Evolutionary conservation across 1,140 invertebrate genomes (phyloP).

Genomic region (Nephotettix cincticeps): DNA sequence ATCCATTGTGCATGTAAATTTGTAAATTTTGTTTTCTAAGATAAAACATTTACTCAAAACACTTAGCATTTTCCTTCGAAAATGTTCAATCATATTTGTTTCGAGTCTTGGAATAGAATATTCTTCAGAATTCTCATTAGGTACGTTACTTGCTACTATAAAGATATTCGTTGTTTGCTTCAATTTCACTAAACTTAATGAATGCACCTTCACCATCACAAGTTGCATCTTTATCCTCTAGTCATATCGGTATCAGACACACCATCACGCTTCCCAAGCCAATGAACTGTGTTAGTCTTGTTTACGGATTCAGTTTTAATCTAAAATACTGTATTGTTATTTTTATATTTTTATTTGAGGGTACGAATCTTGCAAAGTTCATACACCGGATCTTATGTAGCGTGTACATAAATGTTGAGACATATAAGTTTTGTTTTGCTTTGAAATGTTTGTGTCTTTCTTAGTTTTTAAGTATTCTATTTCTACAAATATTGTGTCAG

Average conservation of each 20-base stretch:
- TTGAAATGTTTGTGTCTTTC: conserved; percentile 21
- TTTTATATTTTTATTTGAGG: conserved; percentile 10
- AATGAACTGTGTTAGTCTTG: conserved; percentile 2
- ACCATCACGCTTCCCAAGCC: conserved; percentile 7
- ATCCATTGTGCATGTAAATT: no score
- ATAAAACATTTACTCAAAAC: no score
- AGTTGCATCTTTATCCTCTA: conserved; percentile 13
- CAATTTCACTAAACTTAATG: conserved; percentile 1
- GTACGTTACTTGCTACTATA: no score
- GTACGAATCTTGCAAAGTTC: conserved; percentile 6
- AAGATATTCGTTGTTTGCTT: no score
- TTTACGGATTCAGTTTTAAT: background rate
- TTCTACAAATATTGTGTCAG: conserved; percentile 21
- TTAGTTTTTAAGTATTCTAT: conserved; percentile 18
- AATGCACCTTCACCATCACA: background rate
- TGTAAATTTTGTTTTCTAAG: no score
- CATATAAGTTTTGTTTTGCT: conserved; percentile 6
- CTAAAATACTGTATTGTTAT: conserved; percentile 13
- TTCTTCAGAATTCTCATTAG: no score
- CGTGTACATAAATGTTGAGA: conserved; percentile 1
- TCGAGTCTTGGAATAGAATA: no score
- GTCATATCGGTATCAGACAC: background rate
- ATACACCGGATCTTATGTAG: conserved; percentile 9
- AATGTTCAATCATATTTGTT: no score
- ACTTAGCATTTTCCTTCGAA: no score